Base-by-base conservation (phyloP, 2,888 invertebrate species). In the Scaptodrosophila latifasciaeformis region DNA sequence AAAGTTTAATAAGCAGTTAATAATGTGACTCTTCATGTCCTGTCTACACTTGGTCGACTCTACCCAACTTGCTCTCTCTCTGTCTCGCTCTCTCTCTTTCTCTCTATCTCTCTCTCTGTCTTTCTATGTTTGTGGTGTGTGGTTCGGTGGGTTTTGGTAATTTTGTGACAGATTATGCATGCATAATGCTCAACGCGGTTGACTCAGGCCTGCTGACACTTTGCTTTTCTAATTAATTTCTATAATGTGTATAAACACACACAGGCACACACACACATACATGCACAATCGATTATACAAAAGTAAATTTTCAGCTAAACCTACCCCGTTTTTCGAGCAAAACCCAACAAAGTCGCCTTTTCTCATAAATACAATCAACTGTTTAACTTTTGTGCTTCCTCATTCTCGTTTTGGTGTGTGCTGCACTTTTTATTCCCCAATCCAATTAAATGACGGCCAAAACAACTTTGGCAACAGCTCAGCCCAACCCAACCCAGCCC, bases 1-100 rank as follows among this genome's bases (percentile, higher is more conserved):
- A 40, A 40, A 40, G n/a, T 40, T 40, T 40, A 40, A 40, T 40
- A 40, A 40, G 21, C 40, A 40, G 40, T 40, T 40, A 40, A 40
- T 40, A 40, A 40, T 19, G 40, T 17, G 34, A n/a, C n/a, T n/a
- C n/a, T n/a, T n/a, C n/a, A n/a, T n/a, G n/a, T n/a, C n/a, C n/a
- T n/a, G n/a, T 27, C 27, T 27, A 27, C 27, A 27, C 27, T 27
- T 5, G 27, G 27, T 9, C n/a, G n/a, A n/a, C n/a, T n/a, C n/a
- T n/a, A n/a, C n/a, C n/a, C n/a, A n/a, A n/a, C n/a, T n/a, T n/a
- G n/a, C 27, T 27, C 27, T 27, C 5, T 27, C 5, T 27, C 5
- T n/a, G n/a, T n/a, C n/a, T n/a, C n/a, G n/a, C n/a, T n/a, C n/a
- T n/a, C n/a, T n/a, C n/a, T n/a, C n/a, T n/a, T n/a, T n/a, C n/a